Evolutionary conservation across 2,888 invertebrate genomes (phyloP).

Genomic region (Acronicta aceris): DNA sequence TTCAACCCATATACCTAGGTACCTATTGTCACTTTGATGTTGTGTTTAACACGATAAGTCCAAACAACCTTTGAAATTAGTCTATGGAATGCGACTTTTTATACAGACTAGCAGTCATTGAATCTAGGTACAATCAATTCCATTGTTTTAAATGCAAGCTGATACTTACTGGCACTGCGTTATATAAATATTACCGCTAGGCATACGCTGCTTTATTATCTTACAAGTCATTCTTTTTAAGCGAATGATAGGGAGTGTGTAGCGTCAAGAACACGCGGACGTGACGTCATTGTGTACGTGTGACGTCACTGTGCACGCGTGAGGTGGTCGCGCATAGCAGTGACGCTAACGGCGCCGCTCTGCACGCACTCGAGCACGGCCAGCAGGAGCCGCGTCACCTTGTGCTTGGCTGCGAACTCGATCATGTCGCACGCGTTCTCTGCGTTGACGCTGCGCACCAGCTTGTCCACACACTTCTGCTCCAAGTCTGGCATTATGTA

Average conservation of each 20-base stretch:
- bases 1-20: too few species aligned
- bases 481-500: conserved; percentile 74
- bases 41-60: too few species aligned
- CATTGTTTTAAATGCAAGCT: not conserved
- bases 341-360: conserved; percentile 53
- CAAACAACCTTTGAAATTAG: too few species aligned
- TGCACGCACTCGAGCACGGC: conserved; percentile 67
- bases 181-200: too few species aligned
- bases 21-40: too few species aligned
- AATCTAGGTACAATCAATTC: not conserved
- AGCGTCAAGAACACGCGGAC: too few species aligned
- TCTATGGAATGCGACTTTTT: too few species aligned
- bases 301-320: conserved; percentile 35
- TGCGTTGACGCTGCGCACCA: conserved; percentile 45
- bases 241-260: too few species aligned
- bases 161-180: too few species aligned
- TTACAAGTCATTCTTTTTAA: too few species aligned
- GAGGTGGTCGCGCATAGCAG: conserved; percentile 60
- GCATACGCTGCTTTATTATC: too few species aligned
- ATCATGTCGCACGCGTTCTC: conserved; percentile 55
- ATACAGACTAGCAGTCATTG: not conserved
- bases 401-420: conserved; percentile 69
- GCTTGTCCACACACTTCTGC: conserved; percentile 65
- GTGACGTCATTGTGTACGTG: not conserved
- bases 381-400: conserved; percentile 61